Percentiles rank a stretch among this genome's conserved stretches.
phyloP scores from a whole-genome alignment of 2,888 invertebrate species.

The Eurois occulta region DNA sequence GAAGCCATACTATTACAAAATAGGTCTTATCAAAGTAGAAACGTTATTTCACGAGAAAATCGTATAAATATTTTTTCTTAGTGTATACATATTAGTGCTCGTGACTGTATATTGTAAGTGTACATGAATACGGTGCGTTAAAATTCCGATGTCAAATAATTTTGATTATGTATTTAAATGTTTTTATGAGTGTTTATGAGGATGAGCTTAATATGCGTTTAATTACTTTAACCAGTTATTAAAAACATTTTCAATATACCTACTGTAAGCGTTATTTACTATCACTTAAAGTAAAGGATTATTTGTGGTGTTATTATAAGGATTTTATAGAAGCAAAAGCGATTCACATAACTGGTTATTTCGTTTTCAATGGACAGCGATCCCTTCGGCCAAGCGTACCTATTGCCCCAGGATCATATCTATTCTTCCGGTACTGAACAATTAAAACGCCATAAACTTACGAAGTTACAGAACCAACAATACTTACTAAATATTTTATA shows the following conservation, averaged over 20 bases:
- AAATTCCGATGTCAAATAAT: constrained; percentile 19
- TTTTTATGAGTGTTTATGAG: constrained; percentile 18
- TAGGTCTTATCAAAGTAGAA: background rate
- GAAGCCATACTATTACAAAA: background rate
- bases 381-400: background rate
- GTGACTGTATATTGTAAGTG: background rate
- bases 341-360: constrained; percentile 1
- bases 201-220: constrained; percentile 8
- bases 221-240: background rate
- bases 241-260: background rate
- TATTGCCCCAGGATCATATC: background rate
- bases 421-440: background rate
- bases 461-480: background rate
- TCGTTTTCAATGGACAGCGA: constrained; percentile 1
- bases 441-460: background rate
- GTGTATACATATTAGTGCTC: background rate
- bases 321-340: background rate
- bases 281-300: background rate
- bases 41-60: background rate
- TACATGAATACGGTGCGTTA: constrained; percentile 28
- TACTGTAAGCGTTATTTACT: background rate
- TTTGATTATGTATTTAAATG: constrained; percentile 22
- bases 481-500: too few species aligned
- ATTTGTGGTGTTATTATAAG: background rate
- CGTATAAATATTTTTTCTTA: background rate